phyloP scores from a whole-genome alignment of 2,797 vertebrate species.

The Manis pentadactyla region DNA sequence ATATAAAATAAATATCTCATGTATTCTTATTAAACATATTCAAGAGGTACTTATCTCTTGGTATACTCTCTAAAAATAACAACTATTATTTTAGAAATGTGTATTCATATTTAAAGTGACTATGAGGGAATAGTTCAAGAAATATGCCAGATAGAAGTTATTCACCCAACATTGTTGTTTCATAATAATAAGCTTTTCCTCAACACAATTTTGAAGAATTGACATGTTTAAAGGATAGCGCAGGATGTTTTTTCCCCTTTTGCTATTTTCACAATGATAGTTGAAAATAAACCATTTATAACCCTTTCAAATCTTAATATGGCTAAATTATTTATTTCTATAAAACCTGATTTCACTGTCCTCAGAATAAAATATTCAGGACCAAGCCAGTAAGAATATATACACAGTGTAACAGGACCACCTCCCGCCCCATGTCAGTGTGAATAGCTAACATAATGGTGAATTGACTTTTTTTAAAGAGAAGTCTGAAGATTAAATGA shows the following conservation, averaged over 20 bases:
- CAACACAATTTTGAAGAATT: slow-evolving; percentile 54
- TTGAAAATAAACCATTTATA: slow-evolving; percentile 72
- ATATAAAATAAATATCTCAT: slow-evolving; percentile 42
- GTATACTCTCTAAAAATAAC: slow-evolving; percentile 61
- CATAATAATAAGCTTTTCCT: slow-evolving; percentile 55
- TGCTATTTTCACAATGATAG: slow-evolving; percentile 61
- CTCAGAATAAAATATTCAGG: slow-evolving; percentile 71
- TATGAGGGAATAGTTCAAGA: slow-evolving; percentile 58
- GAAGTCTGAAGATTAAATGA: slow-evolving; percentile 76
- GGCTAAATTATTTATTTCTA: slow-evolving; percentile 64
- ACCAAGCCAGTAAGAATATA: slow-evolving; percentile 42
- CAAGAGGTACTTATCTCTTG: slow-evolving; percentile 57
- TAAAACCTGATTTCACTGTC: slow-evolving; percentile 56
- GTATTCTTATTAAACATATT: neutral
- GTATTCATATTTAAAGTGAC: slow-evolving; percentile 60
- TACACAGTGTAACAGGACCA: neutral
- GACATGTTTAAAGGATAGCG: slow-evolving; percentile 59
- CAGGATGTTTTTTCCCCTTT: neutral
- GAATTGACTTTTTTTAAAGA: slow-evolving; percentile 73
- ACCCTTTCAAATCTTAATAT: slow-evolving; percentile 67
- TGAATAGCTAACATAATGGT: slow-evolving; percentile 65
- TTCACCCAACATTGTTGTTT: slow-evolving; percentile 46
- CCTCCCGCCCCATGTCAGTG: fast-evolving
- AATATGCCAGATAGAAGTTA: slow-evolving; percentile 63
- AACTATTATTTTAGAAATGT: slow-evolving; percentile 70